These are phyloP conservation scores for Eugnorisma glareosa DNA, from an alignment of 2,888 invertebrate genomes.

Conservation along the genomic window DNA sequence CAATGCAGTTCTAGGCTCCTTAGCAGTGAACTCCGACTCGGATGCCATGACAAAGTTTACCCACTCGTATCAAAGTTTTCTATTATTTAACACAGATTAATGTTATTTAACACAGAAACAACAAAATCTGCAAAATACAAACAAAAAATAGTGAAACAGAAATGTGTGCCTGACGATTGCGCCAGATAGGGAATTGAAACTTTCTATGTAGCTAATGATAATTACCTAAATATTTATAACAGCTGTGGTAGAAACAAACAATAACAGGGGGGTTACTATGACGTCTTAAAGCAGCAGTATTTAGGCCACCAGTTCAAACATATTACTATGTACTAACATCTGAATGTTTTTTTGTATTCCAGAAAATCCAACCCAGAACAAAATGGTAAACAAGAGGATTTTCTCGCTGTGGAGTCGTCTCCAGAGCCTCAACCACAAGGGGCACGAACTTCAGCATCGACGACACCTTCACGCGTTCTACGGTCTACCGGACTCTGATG, in stretches of 20 bases:
- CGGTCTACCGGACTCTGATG: slow-evolving; percentile 80
- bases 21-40: background rate
- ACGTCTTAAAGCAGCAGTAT: no score
- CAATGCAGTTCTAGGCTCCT: background rate
- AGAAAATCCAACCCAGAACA: slow-evolving; percentile 76
- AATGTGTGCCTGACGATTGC: background rate
- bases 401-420: slow-evolving; percentile 88
- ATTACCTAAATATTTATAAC: background rate
- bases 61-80: background rate
- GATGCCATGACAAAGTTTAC: background rate
- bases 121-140: background rate
- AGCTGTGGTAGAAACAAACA: background rate
- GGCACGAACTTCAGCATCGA: slow-evolving; percentile 85
- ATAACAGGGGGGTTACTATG: no score
- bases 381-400: slow-evolving; percentile 82
- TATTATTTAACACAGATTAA: background rate
- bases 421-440: slow-evolving; percentile 85
- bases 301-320: no score
- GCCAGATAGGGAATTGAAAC: background rate
- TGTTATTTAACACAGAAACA: no score
- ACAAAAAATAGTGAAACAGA: background rate
- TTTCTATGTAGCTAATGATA: background rate
- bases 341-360: slow-evolving; percentile 51
- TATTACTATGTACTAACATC: background rate
- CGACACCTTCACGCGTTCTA: slow-evolving; percentile 85